phyloP scores from a whole-genome alignment of 2,797 vertebrate species.

The Melanotaenia nigrans region DNA sequence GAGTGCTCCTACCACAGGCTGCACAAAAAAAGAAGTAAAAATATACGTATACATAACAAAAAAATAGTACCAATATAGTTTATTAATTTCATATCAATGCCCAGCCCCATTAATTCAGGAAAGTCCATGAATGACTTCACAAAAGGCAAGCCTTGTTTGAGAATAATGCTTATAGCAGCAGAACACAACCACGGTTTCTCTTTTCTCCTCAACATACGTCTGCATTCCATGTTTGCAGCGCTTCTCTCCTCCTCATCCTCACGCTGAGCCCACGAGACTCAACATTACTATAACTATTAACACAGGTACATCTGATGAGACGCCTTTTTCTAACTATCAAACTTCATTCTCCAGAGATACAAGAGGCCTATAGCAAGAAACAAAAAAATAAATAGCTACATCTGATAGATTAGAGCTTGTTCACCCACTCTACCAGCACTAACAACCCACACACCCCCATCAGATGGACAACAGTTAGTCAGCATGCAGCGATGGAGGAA shows the following conservation, averaged over 20 bases:
- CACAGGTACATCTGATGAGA: conserved; percentile 90
- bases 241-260: conserved; percentile 74
- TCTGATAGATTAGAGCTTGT: conserved; percentile 89
- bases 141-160: conserved; percentile 20
- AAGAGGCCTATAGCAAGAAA: conserved; percentile 81
- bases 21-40: neutral
- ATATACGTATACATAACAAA: neutral
- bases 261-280: conserved; percentile 85
- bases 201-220: neutral
- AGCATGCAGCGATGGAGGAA: conserved; percentile 71
- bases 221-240: conserved; percentile 1
- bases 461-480: conserved; percentile 82
- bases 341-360: conserved; percentile 91
- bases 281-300: conserved; percentile 94
- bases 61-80: conserved; percentile 46
- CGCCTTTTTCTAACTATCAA: conserved; percentile 85
- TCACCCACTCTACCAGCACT: conserved; percentile 32
- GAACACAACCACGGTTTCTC: neutral
- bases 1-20: conserved; percentile 60
- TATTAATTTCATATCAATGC: conserved; percentile 52
- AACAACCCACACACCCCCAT: neutral
- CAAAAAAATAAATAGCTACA: conserved; percentile 94
- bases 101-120: conserved; percentile 30
- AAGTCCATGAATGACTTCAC: conserved; percentile 29
- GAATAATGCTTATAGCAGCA: conserved; percentile 25